phyloP scores from a whole-genome alignment of 2,113 vertebrate genomes.

The Rutilus rutilus region DNA sequence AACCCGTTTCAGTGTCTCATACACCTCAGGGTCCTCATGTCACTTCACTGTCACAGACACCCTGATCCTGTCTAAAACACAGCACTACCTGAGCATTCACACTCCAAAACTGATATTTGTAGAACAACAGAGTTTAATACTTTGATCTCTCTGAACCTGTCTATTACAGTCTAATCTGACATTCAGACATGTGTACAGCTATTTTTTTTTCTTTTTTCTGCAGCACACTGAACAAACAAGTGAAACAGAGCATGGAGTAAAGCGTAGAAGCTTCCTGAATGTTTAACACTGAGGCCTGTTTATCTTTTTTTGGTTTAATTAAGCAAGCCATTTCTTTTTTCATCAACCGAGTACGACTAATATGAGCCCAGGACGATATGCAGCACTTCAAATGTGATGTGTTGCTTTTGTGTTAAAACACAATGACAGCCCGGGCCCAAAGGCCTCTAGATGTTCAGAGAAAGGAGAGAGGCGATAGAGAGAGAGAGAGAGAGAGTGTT shows the following conservation, averaged over 20 bases:
- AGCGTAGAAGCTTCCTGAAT: not conserved
- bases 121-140: slow-evolving; percentile 31
- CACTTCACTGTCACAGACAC: slow-evolving; percentile 72
- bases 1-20: slow-evolving; percentile 63
- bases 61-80: slow-evolving; percentile 61
- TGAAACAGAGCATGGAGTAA: slow-evolving; percentile 4
- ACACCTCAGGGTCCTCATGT: slow-evolving; percentile 68
- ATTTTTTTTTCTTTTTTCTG: not conserved
- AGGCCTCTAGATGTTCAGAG: slow-evolving; percentile 63
- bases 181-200: slow-evolving; percentile 19
- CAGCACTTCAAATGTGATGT: slow-evolving; percentile 69
- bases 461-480: not conserved
- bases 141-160: slow-evolving; percentile 24
- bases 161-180: slow-evolving; percentile 34
- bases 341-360: slow-evolving; percentile 72
- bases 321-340: slow-evolving; percentile 62
- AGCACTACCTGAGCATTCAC: slow-evolving; percentile 60
- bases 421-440: slow-evolving; percentile 71
- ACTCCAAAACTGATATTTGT: slow-evolving; percentile 47
- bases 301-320: slow-evolving; percentile 66
- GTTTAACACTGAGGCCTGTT: slow-evolving; percentile 53
- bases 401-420: slow-evolving; percentile 74
- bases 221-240: not conserved
- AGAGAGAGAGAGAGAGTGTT: not conserved
- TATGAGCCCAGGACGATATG: slow-evolving; percentile 71